A percentile compares a stretch with the other conserved stretches of the same genome.
These are phyloP conservation scores for Agapetus fuscipes DNA, from an alignment of 2,888 invertebrate species.

Conservation along the genomic window DNA sequence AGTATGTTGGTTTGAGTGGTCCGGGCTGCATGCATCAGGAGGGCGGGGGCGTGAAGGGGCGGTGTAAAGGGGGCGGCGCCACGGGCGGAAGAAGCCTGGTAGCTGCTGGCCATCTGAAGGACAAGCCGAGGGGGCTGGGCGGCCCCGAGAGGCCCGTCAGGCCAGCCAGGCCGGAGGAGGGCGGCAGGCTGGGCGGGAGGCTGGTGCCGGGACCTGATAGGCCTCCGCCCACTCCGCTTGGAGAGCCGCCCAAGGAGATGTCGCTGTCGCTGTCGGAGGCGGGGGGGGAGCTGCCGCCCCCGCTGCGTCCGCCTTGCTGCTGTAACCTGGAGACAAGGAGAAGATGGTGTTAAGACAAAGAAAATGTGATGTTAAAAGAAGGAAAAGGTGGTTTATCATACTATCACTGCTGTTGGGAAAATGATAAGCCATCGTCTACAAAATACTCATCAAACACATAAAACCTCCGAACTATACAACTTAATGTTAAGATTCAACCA, in stretches of 20 bases:
- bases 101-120: constrained; percentile 6
- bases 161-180: constrained; percentile 11
- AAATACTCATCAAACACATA: no score
- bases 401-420: no score
- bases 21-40: no score
- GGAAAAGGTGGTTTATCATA: no score
- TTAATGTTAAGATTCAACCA: no score
- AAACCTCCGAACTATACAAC: no score
- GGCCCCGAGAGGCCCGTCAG: constrained; percentile 2
- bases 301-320: constrained; percentile 19
- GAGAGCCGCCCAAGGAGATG: constrained; percentile 34
- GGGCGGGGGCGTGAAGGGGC: constrained; percentile 21
- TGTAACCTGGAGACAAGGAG: constrained; percentile 15
- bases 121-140: constrained; percentile 11
- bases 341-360: not conserved
- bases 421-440: no score
- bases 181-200: constrained; percentile 9
- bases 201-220: not conserved
- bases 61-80: constrained; percentile 17
- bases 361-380: no score
- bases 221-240: constrained; percentile 4
- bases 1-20: no score
- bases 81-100: constrained; percentile 15
- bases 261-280: constrained; percentile 36
- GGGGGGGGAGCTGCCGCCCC: constrained; percentile 25